Evolutionary conservation across 2,797 vertebrate genomes (phyloP), one percentile per base, ranked within the genome.

Genomic region (Trachurus trachurus): DNA sequence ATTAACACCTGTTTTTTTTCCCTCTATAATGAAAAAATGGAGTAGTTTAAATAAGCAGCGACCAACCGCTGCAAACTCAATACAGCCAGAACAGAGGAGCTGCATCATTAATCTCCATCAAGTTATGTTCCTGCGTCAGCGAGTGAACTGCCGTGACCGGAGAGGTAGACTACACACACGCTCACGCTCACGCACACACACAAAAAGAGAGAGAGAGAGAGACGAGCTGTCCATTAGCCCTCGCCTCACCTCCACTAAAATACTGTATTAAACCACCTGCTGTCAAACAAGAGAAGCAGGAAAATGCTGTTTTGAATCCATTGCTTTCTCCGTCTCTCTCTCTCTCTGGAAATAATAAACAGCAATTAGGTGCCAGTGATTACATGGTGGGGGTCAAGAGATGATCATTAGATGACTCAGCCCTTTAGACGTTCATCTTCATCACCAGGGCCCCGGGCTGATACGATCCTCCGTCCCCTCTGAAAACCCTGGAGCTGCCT

Each of bases 11-110:
- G 78, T 56, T 80, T 80, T 40, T 54, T 80, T 39, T 52, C 0
- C 37, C 17, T 37, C 37, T 9, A 15, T 72, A 82, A 88, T 82
- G 71, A 82, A 71, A 63, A 80, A 76, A 86, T 29, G 16, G 71
- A 58, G 76, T 39, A 0, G 66, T 73, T 62, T 75, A 58, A 83
- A 83, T 39, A 47, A 74, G 53, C 45, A 44, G 52, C 5, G 16
- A 67, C 56, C 22, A 9, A 47, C 57, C 16, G 11, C 44, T 5
- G 60, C 17, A 53, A 69, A 74, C 65, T 74, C 45, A 12, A 67
- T 64, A 49, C 0, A 67, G 26, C 5, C 4, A 45, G 44, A 44
- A 13, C 19, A 39, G 66, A 68, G 15, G 19, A 57, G 71, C 61
- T 0, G 29, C 65, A 5, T 68, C 73, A 72, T 83, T 66, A 62